phyloP scores from a whole-genome alignment of 2,888 invertebrate genomes.

The Podotricha telesiphe region DNA sequence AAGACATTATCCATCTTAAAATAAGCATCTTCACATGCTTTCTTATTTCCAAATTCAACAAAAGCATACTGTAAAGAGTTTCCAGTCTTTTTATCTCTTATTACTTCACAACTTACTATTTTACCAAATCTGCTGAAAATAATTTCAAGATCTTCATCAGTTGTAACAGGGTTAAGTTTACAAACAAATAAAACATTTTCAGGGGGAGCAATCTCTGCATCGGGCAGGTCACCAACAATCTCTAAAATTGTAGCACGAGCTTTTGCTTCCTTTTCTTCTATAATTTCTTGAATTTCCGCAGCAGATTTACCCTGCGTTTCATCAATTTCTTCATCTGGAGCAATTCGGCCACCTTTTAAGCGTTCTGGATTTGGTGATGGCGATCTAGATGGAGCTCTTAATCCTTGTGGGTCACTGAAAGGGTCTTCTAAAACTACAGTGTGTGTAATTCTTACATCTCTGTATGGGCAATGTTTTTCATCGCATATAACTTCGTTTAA shows the following conservation, averaged over 20 bases:
- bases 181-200: conserved; percentile 99
- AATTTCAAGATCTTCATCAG: conserved; percentile 97
- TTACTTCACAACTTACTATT: conserved; percentile 97
- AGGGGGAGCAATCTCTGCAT: conserved; percentile 98
- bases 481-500: conserved; percentile 98
- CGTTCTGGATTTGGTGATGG: conserved; percentile 94
- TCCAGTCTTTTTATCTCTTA: conserved; percentile 94
- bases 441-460: conserved; percentile 98
- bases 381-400: conserved; percentile 91
- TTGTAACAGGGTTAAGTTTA: conserved; percentile 99
- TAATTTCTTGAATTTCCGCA: conserved; percentile 93
- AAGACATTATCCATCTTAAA: conserved; percentile 99
- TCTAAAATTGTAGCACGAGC: conserved; percentile 98
- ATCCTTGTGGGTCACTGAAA: conserved; percentile 92
- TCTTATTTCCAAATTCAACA: conserved; percentile 96
- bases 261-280: conserved; percentile 96
- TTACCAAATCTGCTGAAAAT: conserved; percentile 98
- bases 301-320: conserved; percentile 93
- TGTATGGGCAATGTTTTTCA: conserved; percentile 93
- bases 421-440: conserved; percentile 98
- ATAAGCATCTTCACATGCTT: conserved; percentile 98
- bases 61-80: conserved; percentile 99
- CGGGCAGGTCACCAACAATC: conserved; percentile 98
- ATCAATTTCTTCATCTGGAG: conserved; percentile 96
- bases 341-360: conserved; percentile 92